Conservation (phyloP, 1,140 invertebrate species). For the Caenorhabditis latens region DNA sequence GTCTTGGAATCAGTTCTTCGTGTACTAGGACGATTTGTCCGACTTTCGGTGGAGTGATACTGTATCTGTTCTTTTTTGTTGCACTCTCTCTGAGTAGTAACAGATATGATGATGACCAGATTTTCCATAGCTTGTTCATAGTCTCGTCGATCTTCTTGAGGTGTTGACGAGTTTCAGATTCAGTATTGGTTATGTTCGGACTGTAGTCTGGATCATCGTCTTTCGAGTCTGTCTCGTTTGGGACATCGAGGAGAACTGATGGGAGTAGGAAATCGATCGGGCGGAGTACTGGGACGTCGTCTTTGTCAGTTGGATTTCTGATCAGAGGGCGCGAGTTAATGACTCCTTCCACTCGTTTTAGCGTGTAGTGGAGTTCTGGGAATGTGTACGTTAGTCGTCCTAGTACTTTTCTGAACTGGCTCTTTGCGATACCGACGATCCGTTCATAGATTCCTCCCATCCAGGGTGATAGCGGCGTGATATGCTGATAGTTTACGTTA, state of each 20-base stretch:
- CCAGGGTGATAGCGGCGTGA: slow-evolving; percentile 30
- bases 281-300: neutral
- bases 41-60: neutral
- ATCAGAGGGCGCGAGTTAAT: slow-evolving; percentile 1
- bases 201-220: neutral
- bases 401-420: neutral
- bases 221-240: neutral
- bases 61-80: neutral
- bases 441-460: slow-evolving; percentile 42
- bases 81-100: neutral
- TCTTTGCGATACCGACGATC: slow-evolving; percentile 39
- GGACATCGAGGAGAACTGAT: neutral
- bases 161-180: neutral
- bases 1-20: neutral
- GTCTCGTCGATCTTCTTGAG: neutral
- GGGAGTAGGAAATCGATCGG: slow-evolving; percentile 30
- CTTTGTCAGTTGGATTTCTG: neutral
- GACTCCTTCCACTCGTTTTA: neutral
- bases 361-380: neutral
- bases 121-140: neutral
- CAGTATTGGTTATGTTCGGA: neutral
- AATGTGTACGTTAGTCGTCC: neutral
- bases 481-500: neutral
- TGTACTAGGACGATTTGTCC: neutral
- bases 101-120: neutral